Conservation (phyloP, 1,140 invertebrate species). For the Trichomalopsis sarcophagae region DNA sequence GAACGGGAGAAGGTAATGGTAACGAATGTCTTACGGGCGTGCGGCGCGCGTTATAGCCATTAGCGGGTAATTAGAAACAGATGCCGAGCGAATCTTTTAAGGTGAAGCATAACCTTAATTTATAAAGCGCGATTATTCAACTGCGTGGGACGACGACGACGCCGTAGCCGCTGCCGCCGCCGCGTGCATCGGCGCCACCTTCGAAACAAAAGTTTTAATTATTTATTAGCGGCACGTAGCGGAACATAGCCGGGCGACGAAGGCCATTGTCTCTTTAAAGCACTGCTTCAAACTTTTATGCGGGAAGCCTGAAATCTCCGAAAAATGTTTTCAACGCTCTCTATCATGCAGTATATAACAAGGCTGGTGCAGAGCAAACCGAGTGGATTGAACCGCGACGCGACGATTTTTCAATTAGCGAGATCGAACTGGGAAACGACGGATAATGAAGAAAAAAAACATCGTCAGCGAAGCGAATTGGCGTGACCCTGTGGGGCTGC, state of each 20-base stretch:
- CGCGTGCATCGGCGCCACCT: conserved; percentile 72
- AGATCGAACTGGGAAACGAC: conserved; percentile 38
- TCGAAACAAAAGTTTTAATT: conserved; percentile 76
- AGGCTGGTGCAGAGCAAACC: neutral
- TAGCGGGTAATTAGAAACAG: conserved; percentile 76
- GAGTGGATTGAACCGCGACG: neutral
- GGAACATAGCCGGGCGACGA: conserved; percentile 1
- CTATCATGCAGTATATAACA: neutral
- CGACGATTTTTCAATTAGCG: conserved; percentile 29
- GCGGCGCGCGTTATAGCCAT: conserved; percentile 70
- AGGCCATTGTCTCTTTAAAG: conserved; percentile 43
- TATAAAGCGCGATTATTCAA: conserved; percentile 75
- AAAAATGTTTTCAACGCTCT: conserved; percentile 19
- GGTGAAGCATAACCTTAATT: conserved; percentile 76
- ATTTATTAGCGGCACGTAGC: conserved; percentile 72
- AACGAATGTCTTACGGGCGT: conserved; percentile 69
- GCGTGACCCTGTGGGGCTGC: conserved; percentile 56
- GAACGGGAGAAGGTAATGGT: conserved; percentile 65
- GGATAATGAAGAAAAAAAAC: conserved; percentile 29
- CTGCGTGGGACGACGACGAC: conserved; percentile 60
- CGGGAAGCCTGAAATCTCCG: conserved; percentile 13
- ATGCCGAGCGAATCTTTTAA: conserved; percentile 76
- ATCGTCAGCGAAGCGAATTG: conserved; percentile 42
- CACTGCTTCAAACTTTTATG: conserved; percentile 46
- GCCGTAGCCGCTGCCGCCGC: conserved; percentile 49